Conservation (phyloP, 1,140 invertebrate genomes). For the Laupala kohalensis region DNA sequence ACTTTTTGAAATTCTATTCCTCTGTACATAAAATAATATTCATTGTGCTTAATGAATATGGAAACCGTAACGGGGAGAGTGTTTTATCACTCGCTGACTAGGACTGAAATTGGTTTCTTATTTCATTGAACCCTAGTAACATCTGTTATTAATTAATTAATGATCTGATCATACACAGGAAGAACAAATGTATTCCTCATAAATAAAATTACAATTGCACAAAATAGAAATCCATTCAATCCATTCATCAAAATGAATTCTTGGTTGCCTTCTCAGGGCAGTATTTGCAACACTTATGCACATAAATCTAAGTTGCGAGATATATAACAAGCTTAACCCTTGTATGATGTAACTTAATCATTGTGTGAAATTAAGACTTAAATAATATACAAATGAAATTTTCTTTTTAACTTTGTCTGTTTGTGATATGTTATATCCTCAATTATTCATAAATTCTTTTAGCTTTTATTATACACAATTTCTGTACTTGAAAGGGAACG, state of each 20-base stretch:
- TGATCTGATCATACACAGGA: not conserved
- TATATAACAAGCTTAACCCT: not conserved
- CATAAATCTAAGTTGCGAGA: not conserved
- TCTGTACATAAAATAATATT: not conserved
- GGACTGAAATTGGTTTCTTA: constrained; percentile 4
- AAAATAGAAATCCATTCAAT: not conserved
- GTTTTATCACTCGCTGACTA: constrained; percentile 5
- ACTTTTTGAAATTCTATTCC: not conserved
- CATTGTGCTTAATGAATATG: not conserved
- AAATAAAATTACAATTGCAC: not conserved
- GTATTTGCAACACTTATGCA: not conserved
- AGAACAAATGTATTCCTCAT: not conserved
- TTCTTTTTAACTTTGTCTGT: too few species aligned
- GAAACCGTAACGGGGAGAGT: not conserved
- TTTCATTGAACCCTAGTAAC: constrained; percentile 4
- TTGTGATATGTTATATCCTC: not conserved
- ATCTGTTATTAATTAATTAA: not conserved
- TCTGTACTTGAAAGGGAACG: too few species aligned
- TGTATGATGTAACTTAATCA: not conserved
- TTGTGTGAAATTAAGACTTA: not conserved
- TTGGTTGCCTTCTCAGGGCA: not conserved
- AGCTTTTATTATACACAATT: too few species aligned
- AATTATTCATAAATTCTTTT: too few species aligned
- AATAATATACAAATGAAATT: not conserved
- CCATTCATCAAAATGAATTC: not conserved